Conservation (phyloP, 2,797 vertebrate genomes). For the Acanthopagrus latus region DNA sequence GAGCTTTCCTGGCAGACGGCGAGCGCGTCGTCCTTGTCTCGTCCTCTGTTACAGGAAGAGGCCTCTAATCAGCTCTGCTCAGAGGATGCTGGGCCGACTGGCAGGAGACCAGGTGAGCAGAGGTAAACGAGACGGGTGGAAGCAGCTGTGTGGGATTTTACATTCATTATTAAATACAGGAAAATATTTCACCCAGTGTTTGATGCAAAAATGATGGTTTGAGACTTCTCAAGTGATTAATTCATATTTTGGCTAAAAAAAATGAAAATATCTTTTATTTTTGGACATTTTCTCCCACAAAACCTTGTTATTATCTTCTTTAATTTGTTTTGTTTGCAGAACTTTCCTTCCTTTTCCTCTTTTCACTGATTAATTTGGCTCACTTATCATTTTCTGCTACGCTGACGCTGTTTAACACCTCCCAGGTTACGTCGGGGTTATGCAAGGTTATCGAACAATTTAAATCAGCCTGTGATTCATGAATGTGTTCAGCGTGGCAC, state of each 20-base stretch:
- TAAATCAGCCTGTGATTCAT: slow-evolving; percentile 7
- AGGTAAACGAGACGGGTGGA: slow-evolving; percentile 49
- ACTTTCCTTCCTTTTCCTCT: not conserved
- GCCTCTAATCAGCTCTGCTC: slow-evolving; percentile 61
- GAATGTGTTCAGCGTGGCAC: not conserved
- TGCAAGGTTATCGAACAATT: slow-evolving; percentile 16
- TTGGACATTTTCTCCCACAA: not conserved
- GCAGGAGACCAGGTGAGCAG: slow-evolving; percentile 67
- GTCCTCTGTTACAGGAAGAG: slow-evolving; percentile 68
- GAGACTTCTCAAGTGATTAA: not conserved
- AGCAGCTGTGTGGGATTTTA: slow-evolving; percentile 36
- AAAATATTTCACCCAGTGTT: not conserved
- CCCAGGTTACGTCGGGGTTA: not conserved
- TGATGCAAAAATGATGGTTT: not conserved
- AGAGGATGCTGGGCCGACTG: slow-evolving; percentile 59
- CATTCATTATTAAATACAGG: slow-evolving; percentile 52
- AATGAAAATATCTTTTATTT: no score
- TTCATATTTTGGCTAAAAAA: not conserved
- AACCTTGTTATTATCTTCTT: not conserved
- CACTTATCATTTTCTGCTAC: not conserved
- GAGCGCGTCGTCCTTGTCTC: slow-evolving; percentile 60
- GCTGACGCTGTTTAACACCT: not conserved
- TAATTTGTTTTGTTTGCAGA: not conserved
- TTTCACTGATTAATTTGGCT: not conserved
- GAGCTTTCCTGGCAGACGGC: slow-evolving; percentile 66